Conservation (phyloP, 2,888 invertebrate species). For the Drosophila infuscata region DNA sequence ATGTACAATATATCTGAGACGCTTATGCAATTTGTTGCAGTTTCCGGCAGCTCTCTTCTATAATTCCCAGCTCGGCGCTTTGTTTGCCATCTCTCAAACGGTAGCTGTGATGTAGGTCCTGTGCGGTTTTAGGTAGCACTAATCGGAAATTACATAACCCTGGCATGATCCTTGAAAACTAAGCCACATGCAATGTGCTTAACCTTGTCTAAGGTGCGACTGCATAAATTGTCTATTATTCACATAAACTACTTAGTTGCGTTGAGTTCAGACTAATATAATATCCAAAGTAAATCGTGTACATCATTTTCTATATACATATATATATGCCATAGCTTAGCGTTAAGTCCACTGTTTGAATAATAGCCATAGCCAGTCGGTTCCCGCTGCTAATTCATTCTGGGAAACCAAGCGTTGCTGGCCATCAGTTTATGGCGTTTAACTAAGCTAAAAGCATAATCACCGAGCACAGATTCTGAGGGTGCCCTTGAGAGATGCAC, state of each 20-base stretch:
- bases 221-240: not conserved
- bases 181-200: slow-evolving; percentile 4
- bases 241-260: not conserved
- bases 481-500: slow-evolving; percentile 63
- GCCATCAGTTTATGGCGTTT: slow-evolving; percentile 53
- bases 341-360: not conserved
- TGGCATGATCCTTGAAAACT: slow-evolving; percentile 12
- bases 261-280: not conserved
- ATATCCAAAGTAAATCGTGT: not conserved
- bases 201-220: slow-evolving; percentile 33
- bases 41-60: slow-evolving; percentile 41
- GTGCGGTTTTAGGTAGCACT: slow-evolving; percentile 37
- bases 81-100: slow-evolving; percentile 55
- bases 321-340: not conserved
- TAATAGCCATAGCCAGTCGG: slow-evolving; percentile 10
- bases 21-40: slow-evolving; percentile 80
- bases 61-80: slow-evolving; percentile 44
- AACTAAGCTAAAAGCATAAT: slow-evolving; percentile 61
- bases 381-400: slow-evolving; percentile 56
- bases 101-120: slow-evolving; percentile 43
- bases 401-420: slow-evolving; percentile 46
- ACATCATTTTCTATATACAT: not conserved
- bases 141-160: slow-evolving; percentile 56
- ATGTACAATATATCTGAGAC: slow-evolving; percentile 31
- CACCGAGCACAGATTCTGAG: slow-evolving; percentile 32